A percentile compares a stretch with the other conserved stretches of the same genome.
These are phyloP conservation scores for Centrocercus urophasianus DNA, from an alignment of 2,113 vertebrate species.

Conservation along the genomic window DNA sequence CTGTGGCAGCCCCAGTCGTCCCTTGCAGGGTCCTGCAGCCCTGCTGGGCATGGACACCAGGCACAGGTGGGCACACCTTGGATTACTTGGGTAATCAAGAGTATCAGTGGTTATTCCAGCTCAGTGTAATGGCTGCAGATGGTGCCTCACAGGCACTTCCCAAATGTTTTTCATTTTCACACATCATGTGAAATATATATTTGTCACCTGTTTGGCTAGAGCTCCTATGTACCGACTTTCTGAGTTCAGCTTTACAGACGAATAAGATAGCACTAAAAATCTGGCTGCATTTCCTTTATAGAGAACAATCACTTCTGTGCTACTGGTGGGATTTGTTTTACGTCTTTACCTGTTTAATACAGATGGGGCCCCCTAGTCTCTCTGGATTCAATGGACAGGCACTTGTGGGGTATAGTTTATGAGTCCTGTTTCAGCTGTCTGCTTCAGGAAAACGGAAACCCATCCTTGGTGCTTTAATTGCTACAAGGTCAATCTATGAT, in stretches of 20 bases:
- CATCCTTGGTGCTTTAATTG: neutral
- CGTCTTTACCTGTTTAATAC: neutral
- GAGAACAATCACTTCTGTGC: no score
- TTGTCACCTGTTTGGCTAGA: accelerated
- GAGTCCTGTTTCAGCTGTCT: neutral
- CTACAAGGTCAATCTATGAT: neutral
- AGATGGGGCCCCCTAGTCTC: accelerated
- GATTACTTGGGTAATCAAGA: neutral
- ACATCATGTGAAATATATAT: accelerated
- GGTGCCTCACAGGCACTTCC: neutral
- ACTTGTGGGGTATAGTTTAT: neutral
- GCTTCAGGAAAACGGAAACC: neutral
- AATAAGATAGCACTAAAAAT: neutral
- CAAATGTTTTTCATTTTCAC: neutral
- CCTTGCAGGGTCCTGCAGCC: no score
- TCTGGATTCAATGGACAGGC: neutral
- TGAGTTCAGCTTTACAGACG: neutral
- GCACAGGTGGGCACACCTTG: accelerated
- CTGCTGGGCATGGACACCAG: accelerated
- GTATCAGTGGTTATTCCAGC: no score
- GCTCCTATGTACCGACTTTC: neutral
- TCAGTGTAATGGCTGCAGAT: neutral
- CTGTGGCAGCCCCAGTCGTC: no score
- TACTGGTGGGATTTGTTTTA: neutral
- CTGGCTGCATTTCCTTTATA: neutral